Base-by-base conservation (phyloP, 1,140 invertebrate genomes). In the Aphis gossypii region DNA sequence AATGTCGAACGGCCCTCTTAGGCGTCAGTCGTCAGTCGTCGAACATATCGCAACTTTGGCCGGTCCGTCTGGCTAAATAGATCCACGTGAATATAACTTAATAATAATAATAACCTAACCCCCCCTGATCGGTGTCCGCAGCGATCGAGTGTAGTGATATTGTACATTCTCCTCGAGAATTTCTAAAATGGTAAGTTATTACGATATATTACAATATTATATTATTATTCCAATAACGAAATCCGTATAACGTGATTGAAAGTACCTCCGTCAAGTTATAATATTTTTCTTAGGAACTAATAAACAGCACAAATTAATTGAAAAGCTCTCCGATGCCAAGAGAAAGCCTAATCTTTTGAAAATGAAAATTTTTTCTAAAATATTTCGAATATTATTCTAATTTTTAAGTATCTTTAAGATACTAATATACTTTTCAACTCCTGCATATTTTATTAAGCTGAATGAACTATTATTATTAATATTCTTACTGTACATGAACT, bases 1-100 rank as follows among this genome's bases (percentile, higher is more conserved):
- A 56, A 90, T 90, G 88, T 90, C 88, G 35, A 54, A 35, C 88
- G 88, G 54, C 56, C 88, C 38, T 41, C 88, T 90, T 20, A n/a
- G 54, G 54, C 56, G 88, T 25, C 35, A 35, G 88, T 60, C 51
- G 88, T 25, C 23, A 35, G 88, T 60, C 35, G 88, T 90, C 88
- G 35, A 35, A 56, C 9, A 41, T 11, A 56, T 89, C 30, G 46
- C 86, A 14, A 88, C 35, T n/a, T n/a, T 25, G 2, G 9, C 38
- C 83, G 38, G 44, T 86, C 84, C 44, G 44, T 44, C 5, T 11
- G 84, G 38, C 18, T 51, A 51, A 14, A 9, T 60, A 30, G 25
- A 9, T 11, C 30, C 30, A 30, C 30, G 30, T 30, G 56, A 60
- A 60, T 14, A 11, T 30, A 60, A 30, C 56, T 9, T 60, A 14